Conservation (phyloP, 2,797 vertebrate genomes). For the Darevskia nairensis region DNA sequence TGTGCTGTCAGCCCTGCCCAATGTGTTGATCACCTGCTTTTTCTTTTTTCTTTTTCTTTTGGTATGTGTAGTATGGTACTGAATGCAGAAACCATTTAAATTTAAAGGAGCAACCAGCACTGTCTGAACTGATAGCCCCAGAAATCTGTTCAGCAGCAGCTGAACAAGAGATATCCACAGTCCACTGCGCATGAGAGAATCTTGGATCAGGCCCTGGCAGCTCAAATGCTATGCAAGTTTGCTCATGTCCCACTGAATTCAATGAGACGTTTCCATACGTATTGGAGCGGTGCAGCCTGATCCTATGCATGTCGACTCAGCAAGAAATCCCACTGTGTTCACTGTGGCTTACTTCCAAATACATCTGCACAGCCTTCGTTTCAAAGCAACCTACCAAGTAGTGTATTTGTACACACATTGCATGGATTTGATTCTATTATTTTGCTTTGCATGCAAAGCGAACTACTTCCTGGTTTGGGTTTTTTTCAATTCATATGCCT, state of each 20-base stretch:
- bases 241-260: neutral
- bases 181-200: neutral
- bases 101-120: neutral
- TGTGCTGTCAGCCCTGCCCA: neutral
- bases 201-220: neutral
- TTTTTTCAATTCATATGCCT: no score
- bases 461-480: neutral
- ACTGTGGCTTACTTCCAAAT: no score
- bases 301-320: neutral
- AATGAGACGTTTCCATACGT: neutral
- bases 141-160: neutral
- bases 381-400: no score
- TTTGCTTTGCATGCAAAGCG: no score
- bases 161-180: neutral
- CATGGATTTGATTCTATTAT: no score
- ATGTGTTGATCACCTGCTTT: neutral
- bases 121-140: neutral
- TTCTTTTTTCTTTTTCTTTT: neutral
- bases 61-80: neutral
- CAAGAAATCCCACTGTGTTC: neutral
- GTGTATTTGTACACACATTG: no score
- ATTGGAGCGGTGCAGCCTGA: neutral
- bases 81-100: neutral
- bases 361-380: neutral
- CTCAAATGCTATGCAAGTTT: no score